These are phyloP conservation scores for Tarsius wallacei DNA, from an alignment of 2,797 vertebrate genomes.

Conservation along the genomic window DNA sequence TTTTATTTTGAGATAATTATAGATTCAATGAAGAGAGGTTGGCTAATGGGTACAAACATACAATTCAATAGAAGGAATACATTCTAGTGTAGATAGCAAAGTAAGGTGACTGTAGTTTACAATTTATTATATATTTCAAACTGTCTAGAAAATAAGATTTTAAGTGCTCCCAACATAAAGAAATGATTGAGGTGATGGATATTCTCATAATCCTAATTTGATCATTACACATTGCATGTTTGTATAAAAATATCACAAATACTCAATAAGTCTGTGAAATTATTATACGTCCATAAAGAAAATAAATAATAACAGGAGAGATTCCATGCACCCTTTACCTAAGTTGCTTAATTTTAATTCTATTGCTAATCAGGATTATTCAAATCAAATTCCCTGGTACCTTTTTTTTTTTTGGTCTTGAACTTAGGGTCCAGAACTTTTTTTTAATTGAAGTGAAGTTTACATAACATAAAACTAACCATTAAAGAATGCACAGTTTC, in stretches of 20 bases:
- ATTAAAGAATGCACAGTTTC: neutral
- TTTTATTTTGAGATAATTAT: conserved; percentile 19
- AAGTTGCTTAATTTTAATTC: neutral
- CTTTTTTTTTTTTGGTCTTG: neutral
- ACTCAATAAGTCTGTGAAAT: neutral
- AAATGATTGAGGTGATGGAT: neutral
- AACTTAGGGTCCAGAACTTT: neutral
- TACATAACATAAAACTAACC: neutral
- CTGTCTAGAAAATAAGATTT: neutral
- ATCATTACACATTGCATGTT: neutral
- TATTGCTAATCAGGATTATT: neutral
- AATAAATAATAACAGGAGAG: neutral
- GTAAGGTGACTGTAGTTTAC: neutral
- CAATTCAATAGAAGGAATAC: neutral
- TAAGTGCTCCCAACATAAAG: neutral
- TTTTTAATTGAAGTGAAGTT: neutral
- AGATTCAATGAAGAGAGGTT: neutral
- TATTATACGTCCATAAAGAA: neutral
- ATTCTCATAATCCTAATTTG: neutral
- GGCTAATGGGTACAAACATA: neutral
- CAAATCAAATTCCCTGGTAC: neutral
- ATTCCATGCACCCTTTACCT: neutral
- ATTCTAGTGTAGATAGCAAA: neutral
- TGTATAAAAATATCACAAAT: neutral
- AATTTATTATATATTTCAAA: neutral